phyloP scores from a whole-genome alignment of 2,888 invertebrate species.

The Drosophila borborema region DNA sequence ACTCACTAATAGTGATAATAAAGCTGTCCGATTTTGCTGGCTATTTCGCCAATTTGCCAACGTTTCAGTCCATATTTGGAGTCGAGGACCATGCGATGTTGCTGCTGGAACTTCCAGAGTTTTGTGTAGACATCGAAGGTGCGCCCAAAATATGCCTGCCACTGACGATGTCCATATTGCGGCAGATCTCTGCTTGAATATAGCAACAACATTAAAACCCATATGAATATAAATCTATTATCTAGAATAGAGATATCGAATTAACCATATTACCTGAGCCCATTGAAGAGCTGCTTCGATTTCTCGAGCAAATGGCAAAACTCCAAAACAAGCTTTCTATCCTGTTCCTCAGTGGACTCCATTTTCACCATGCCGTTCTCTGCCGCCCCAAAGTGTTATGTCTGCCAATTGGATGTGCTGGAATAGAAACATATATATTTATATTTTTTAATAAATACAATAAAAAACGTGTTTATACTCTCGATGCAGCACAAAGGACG shows the following conservation, averaged over 20 bases:
- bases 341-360: constrained; percentile 94
- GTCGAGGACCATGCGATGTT: constrained; percentile 95
- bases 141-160: constrained; percentile 98
- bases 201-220: constrained; percentile 7
- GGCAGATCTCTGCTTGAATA: constrained; percentile 93
- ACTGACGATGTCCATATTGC: constrained; percentile 98
- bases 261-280: constrained; percentile 89
- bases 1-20: constrained; percentile 98
- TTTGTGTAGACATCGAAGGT: constrained; percentile 99
- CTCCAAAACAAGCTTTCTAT: constrained; percentile 96
- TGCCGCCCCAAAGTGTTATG: constrained; percentile 83
- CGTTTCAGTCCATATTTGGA: constrained; percentile 97
- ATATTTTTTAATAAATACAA: background rate
- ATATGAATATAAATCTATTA: background rate
- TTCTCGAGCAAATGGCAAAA: constrained; percentile 98
- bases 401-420: constrained; percentile 81
- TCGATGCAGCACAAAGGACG: background rate
- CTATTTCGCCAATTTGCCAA: constrained; percentile 99
- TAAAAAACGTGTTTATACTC: background rate
- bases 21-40: constrained; percentile 98
- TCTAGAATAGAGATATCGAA: background rate
- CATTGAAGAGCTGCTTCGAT: constrained; percentile 98
- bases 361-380: constrained; percentile 89
- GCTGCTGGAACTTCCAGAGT: constrained; percentile 99
- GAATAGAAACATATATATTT: constrained; percentile 20